These are phyloP conservation scores for Urocyon cinereoargenteus DNA, from an alignment of 2,797 vertebrate genomes.

Conservation along the genomic window DNA sequence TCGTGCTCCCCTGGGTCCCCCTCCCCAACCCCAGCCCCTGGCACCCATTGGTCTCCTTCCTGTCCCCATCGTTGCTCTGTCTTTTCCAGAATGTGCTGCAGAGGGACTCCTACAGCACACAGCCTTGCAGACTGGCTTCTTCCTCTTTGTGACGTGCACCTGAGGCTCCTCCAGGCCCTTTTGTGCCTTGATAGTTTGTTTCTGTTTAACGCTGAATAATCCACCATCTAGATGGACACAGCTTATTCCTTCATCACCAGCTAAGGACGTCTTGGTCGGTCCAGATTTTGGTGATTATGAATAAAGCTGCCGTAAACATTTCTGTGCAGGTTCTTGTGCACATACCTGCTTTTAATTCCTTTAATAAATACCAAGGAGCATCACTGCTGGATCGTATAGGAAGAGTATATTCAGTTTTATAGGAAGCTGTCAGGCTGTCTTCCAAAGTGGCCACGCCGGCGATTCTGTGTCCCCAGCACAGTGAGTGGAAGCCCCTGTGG, in stretches of 20 bases:
- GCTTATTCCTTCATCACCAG: not conserved
- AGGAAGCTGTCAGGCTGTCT: fast-evolving
- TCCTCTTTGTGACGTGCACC: fast-evolving
- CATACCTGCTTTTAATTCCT: not conserved
- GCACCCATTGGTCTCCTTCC: fast-evolving
- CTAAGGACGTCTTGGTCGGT: not conserved
- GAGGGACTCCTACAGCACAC: not conserved
- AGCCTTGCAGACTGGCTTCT: not conserved
- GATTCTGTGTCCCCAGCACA: fast-evolving
- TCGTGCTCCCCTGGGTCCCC: fast-evolving
- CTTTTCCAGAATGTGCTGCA: fast-evolving
- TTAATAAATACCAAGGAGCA: fast-evolving
- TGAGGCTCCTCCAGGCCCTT: not conserved
- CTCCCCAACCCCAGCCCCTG: fast-evolving
- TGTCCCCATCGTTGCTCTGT: not conserved
- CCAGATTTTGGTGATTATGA: fast-evolving
- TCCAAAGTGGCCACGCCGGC: fast-evolving
- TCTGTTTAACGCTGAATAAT: no score
- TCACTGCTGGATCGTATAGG: fast-evolving
- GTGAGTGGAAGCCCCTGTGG: fast-evolving
- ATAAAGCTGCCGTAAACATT: no score
- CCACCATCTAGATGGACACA: not conserved
- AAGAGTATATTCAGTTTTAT: fast-evolving
- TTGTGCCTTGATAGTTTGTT: fast-evolving
- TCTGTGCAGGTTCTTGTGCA: not conserved